Evolutionary conservation across 2,797 vertebrate species (phyloP).

Genomic region (Pelodytes ibericus): DNA sequence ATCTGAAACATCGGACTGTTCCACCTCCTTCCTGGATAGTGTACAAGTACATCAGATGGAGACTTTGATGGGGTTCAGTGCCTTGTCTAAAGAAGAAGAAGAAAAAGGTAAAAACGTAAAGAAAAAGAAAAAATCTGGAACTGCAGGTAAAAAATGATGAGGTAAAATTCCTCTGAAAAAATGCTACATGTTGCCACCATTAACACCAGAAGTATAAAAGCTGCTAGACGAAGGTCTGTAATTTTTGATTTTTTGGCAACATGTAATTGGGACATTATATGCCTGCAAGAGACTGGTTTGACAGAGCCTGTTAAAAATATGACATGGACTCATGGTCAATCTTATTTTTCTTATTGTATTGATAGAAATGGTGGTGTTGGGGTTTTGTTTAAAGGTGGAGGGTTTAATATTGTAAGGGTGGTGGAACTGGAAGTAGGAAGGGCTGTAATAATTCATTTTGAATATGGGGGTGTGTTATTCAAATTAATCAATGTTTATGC

Average conservation of each 20-base stretch:
- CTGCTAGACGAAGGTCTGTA: neutral
- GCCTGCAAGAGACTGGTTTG: neutral
- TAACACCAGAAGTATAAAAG: neutral
- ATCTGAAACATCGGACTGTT: neutral
- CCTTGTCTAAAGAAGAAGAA: no score
- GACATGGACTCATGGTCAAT: neutral
- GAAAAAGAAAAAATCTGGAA: no score
- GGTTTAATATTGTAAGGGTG: neutral
- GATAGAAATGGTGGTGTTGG: neutral
- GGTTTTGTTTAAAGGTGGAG: neutral
- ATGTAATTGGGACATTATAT: neutral
- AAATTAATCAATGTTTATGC: neutral
- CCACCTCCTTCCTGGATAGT: no score
- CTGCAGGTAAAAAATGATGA: no score
- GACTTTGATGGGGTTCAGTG: no score
- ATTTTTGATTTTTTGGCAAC: neutral
- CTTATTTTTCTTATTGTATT: neutral
- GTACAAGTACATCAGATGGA: no score
- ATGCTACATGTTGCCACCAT: neutral
- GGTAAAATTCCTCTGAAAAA: neutral
- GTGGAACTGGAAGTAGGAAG: neutral
- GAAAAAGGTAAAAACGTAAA: no score
- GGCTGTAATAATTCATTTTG: neutral
- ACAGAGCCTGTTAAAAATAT: fast-evolving
- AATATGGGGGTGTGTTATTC: neutral